Evolutionary conservation across 2,113 vertebrate genomes (phyloP).

Genomic region (Orientallactaga bullata): DNA sequence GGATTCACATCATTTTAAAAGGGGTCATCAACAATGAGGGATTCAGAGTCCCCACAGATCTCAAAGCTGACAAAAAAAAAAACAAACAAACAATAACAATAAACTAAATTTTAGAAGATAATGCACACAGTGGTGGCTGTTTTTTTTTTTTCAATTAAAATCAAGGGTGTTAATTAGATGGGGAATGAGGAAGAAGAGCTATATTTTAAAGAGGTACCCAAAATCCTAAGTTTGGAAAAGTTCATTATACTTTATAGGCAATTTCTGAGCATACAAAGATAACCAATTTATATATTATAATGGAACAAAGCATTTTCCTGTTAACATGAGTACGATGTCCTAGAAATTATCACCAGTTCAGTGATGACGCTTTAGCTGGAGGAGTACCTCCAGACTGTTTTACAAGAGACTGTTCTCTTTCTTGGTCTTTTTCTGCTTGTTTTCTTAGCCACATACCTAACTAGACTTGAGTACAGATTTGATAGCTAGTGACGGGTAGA

Average conservation of each 20-base stretch:
- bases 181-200: constrained; percentile 51
- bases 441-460: not conserved
- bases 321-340: not conserved
- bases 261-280: constrained; percentile 20
- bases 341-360: not conserved
- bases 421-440: not conserved
- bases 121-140: constrained; percentile 6
- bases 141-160: constrained; percentile 20
- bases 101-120: constrained; percentile 32
- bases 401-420: constrained; percentile 21
- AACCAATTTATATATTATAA: not conserved
- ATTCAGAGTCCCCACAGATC: constrained; percentile 35
- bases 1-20: constrained; percentile 12
- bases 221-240: constrained; percentile 14
- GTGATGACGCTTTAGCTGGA: constrained; percentile 22
- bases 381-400: not conserved
- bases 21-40: not conserved
- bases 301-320: constrained; percentile 20
- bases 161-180: constrained; percentile 56
- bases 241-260: not conserved
- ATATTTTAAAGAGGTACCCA: constrained; percentile 11
- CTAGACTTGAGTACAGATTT: not conserved
- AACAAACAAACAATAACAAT: constrained; percentile 33
- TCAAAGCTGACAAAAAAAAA: constrained; percentile 67
- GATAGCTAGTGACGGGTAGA: not conserved